phyloP scores from a whole-genome alignment of 2,797 vertebrate genomes.

The Babyrousa celebensis region DNA sequence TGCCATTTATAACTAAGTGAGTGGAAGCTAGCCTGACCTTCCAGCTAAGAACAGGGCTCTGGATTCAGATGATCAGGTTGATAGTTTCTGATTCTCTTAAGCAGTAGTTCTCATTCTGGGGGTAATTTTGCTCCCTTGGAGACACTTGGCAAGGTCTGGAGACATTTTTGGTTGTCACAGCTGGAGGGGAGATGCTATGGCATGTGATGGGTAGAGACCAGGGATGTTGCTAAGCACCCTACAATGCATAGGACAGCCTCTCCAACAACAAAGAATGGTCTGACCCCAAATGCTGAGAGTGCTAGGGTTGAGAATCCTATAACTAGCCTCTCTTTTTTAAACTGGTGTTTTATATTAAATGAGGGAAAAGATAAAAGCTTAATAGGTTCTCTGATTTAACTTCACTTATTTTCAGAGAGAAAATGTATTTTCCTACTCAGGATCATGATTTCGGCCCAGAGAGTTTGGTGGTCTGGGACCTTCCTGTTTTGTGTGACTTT shows the following conservation, averaged over 20 bases:
- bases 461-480: background rate
- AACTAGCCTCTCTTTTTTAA: background rate
- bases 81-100: background rate
- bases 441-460: background rate
- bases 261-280: background rate
- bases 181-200: background rate
- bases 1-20: background rate
- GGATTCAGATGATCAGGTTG: background rate
- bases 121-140: background rate
- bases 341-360: background rate
- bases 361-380: constrained; percentile 7
- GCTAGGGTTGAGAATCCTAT: background rate
- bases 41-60: background rate
- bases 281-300: background rate
- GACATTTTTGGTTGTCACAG: background rate
- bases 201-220: background rate
- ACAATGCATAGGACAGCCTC: background rate
- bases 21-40: background rate
- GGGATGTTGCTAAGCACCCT: background rate
- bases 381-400: background rate
- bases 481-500: constrained; percentile 13
- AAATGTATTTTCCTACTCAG: background rate
- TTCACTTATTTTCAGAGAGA: background rate
- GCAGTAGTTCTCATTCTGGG: background rate
- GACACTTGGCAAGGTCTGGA: background rate